Evolutionary conservation across 2,113 vertebrate species (phyloP).

Genomic region (Protobothrops mucrosquamatus): DNA sequence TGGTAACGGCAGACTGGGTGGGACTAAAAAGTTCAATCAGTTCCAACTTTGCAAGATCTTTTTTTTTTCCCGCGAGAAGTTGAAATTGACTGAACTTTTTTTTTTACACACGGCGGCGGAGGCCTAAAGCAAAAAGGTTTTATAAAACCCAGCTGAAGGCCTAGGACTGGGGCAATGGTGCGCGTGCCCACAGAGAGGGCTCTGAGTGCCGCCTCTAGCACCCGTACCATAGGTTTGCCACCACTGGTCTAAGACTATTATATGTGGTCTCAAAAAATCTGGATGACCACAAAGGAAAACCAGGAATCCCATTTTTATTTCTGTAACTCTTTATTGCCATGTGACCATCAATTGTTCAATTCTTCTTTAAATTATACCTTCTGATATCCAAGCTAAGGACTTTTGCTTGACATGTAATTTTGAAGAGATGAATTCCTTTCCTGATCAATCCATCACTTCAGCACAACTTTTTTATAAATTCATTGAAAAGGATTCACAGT

Average conservation of each 20-base stretch:
- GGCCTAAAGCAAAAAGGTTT: no score
- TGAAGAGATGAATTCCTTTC: not conserved
- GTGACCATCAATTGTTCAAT: not conserved
- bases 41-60: no score
- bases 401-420: slow-evolving; percentile 14
- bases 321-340: not conserved
- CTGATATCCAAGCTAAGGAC: not conserved
- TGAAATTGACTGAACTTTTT: no score
- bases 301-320: not conserved
- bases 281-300: not conserved
- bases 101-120: no score
- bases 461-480: not conserved
- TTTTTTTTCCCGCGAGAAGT: no score
- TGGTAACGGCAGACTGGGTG: no score
- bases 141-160: no score
- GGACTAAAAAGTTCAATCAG: no score
- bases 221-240: no score
- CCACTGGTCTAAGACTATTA: not conserved
- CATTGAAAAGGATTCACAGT: slow-evolving; percentile 22
- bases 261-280: not conserved
- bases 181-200: no score
- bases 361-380: slow-evolving; percentile 31
- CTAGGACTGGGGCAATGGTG: no score
- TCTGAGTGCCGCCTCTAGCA: no score
- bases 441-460: not conserved